Evolutionary conservation across 2,113 vertebrate genomes (phyloP).

Genomic region (Thunnus maccoyii): DNA sequence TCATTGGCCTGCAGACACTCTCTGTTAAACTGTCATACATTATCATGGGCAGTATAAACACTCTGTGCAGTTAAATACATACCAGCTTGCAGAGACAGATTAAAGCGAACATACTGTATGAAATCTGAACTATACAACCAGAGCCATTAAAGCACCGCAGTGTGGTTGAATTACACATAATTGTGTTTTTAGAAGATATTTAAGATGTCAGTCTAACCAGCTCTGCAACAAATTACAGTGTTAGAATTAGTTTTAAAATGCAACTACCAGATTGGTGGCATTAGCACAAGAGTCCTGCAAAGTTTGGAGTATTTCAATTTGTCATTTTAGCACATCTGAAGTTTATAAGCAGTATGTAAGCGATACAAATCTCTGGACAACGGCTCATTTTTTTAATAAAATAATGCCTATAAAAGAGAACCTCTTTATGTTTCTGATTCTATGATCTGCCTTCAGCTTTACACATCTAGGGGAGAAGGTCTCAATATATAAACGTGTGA

Average conservation of each 20-base stretch:
- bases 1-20: background rate
- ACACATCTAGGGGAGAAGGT: background rate
- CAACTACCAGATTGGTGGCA: background rate
- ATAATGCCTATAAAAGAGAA: too few relatives aligned
- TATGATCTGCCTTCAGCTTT: background rate
- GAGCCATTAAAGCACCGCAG: slow-evolving; percentile 9
- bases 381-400: background rate
- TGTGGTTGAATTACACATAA: background rate
- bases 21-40: slow-evolving; percentile 21
- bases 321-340: too few relatives aligned
- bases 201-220: background rate
- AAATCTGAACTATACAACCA: slow-evolving; percentile 6
- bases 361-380: background rate
- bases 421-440: too few relatives aligned
- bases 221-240: too few relatives aligned
- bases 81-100: background rate
- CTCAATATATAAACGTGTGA: background rate
- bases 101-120: background rate
- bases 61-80: background rate
- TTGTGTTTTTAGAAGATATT: slow-evolving; percentile 6
- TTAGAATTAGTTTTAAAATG: background rate
- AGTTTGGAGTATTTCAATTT: too few relatives aligned
- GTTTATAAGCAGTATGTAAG: background rate
- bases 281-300: background rate
- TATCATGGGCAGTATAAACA: slow-evolving; percentile 24